Percentiles rank a stretch among this genome's conserved stretches.
These are phyloP conservation scores for Tipula vernalis DNA, from an alignment of 2,888 invertebrate genomes.

Conservation along the genomic window DNA sequence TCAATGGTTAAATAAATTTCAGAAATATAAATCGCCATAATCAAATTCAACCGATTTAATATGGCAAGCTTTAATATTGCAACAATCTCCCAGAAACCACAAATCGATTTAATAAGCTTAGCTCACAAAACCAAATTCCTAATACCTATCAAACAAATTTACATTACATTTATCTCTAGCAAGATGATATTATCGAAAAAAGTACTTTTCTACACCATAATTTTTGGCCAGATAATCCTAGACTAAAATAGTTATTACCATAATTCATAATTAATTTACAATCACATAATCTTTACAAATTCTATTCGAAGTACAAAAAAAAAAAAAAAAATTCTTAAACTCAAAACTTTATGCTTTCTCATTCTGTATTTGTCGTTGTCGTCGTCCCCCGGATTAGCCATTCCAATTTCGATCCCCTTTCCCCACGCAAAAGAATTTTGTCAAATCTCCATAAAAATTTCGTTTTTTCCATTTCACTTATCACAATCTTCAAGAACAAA, in stretches of 20 bases:
- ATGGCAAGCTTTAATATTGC: no score
- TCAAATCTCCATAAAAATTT: background rate
- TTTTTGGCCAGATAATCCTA: background rate
- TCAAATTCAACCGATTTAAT: no score
- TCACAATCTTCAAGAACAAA: background rate
- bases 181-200: no score
- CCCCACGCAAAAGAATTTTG: background rate
- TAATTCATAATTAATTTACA: background rate
- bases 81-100: no score
- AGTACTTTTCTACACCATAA: background rate
- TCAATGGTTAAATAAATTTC: no score
- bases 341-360: background rate
- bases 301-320: background rate
- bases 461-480: background rate
- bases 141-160: no score
- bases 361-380: background rate
- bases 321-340: background rate
- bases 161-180: no score
- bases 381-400: background rate
- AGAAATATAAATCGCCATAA: no score
- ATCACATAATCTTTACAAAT: background rate
- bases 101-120: no score
- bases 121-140: no score
- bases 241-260: background rate
- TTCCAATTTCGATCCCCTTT: background rate